Evolutionary conservation across 2,888 invertebrate species (phyloP).

Genomic region (Conus canariensis): DNA sequence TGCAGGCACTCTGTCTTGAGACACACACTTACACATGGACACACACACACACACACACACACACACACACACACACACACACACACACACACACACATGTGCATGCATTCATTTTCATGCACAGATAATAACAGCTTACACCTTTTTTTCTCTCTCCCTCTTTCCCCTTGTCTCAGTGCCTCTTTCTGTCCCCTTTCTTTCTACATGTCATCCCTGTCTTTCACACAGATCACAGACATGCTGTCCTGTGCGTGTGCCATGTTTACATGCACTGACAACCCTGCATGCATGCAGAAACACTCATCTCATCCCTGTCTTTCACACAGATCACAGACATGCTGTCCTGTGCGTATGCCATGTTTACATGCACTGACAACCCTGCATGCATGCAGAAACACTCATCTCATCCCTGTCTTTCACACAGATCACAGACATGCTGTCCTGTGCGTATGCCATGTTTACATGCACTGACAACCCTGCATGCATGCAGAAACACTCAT

Average conservation of each 20-base stretch:
- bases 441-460: no score
- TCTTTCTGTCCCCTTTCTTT: no score
- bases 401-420: neutral
- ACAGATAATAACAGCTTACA: neutral
- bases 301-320: neutral
- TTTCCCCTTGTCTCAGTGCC: no score
- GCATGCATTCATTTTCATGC: neutral
- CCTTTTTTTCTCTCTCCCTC: no score
- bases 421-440: neutral
- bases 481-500: neutral
- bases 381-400: neutral
- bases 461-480: no score
- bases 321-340: neutral
- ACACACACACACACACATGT: neutral
- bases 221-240: neutral
- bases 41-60: no score
- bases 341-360: no score
- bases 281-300: neutral
- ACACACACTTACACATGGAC: no score
- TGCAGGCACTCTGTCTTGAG: no score
- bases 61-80: neutral
- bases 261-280: no score
- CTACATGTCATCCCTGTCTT: neutral
- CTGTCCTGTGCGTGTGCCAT: no score
- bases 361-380: no score